Evolutionary conservation across 2,797 vertebrate species (phyloP), one percentile per base, ranked within the genome.

Genomic region (Myotis planiceps): DNA sequence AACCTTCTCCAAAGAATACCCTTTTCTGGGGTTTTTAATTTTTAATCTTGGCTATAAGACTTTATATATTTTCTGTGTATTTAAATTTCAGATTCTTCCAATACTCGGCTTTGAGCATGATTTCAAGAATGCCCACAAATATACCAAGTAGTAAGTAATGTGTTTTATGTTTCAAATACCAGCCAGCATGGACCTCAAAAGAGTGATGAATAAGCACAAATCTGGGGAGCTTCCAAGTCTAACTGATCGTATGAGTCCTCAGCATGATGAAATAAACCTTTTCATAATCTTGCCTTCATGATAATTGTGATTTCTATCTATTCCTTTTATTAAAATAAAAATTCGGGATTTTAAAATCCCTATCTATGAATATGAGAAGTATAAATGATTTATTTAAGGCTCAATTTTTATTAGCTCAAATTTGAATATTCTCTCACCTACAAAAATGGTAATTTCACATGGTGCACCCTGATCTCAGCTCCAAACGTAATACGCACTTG

Each of bases 261-360:
- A 29, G 42, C 29, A 76, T 29, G 32, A 60, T 76, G 27, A 75
- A 55, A 66, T 71, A 21, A 60, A 51, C 37, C 34, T 27, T 87
- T 18, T 58, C 45, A 5, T 75, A 58, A n/a, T 63, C 18, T 37
- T 74, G 74, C 9, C 6, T 65, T 63, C 27, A 47, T 32, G 51
- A 29, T 66, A 76, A 42, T 45, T 63, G 21, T 19, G 2, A 60
- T 45, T 60, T 45, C 6, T 91, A 39, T 60, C 53, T 71, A 47
- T 80, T 93, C 19, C 37, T 74, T 74, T 80, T 47, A 34, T 25
- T 27, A 39, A 97, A 80, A n/a, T 69, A 68, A 89, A 92, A 66
- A 66, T 66, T n/a, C 0, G 0, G 60, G 15, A 63, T 63, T 75
- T 60, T n/a, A 42, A 25, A 65, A 49, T 49, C 63, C 32, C 53